phyloP scores from a whole-genome alignment of 2,888 invertebrate species.

The Metopia argyrocephala region DNA sequence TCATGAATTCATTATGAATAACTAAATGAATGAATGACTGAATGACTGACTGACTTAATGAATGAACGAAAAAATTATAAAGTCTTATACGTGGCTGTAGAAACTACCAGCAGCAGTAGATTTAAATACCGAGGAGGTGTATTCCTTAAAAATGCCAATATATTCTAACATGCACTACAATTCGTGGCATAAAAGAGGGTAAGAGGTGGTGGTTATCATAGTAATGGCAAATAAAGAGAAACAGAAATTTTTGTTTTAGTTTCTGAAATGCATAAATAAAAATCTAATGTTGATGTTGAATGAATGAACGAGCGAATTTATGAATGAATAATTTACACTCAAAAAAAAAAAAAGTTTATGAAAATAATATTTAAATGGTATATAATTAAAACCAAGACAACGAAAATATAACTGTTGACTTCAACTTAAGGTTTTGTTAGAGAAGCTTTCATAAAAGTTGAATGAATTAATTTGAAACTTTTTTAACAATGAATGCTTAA shows the following conservation, averaged over 20 bases:
- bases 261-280: conserved; percentile 52
- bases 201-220: not conserved
- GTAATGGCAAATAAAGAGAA: not conserved
- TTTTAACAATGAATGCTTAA: no score
- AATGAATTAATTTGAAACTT: conserved; percentile 53
- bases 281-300: conserved; percentile 41
- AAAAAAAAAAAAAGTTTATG: conserved; percentile 20
- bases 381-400: conserved; percentile 20
- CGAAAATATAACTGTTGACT: not conserved
- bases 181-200: not conserved
- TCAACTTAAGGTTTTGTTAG: conserved; percentile 13
- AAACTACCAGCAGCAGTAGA: not conserved
- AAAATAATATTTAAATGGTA: conserved; percentile 33
- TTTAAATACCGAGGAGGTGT: conserved; percentile 47
- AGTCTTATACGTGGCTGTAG: conserved; percentile 38
- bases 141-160: conserved; percentile 59
- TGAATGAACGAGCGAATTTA: conserved; percentile 31
- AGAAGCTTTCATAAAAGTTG: conserved; percentile 38
- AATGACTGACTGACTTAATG: not conserved
- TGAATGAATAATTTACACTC: conserved; percentile 30
- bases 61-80: conserved; percentile 15
- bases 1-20: conserved; percentile 62
- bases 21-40: conserved; percentile 30
- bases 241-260: conserved; percentile 16
- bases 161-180: conserved; percentile 44